These are phyloP conservation scores for Hemiprocne comata DNA, from an alignment of 2,113 vertebrate genomes.

Conservation along the genomic window DNA sequence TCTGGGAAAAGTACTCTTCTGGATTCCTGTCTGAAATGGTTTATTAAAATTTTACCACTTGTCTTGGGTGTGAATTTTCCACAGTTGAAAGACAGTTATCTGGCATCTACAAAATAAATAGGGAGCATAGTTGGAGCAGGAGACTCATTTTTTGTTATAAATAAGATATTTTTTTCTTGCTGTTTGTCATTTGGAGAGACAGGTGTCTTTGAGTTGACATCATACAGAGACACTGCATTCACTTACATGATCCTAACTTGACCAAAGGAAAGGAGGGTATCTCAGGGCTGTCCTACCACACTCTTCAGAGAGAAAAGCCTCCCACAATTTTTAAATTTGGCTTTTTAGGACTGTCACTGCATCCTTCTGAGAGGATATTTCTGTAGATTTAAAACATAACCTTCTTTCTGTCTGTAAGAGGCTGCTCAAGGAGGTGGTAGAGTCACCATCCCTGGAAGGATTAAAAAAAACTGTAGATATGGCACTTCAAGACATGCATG, in stretches of 20 bases:
- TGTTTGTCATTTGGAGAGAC: neutral
- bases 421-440: no score
- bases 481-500: no score
- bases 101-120: slow-evolving; percentile 9
- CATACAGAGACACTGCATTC: neutral
- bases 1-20: slow-evolving; percentile 1
- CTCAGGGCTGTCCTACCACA: neutral
- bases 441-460: no score
- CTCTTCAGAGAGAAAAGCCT: neutral
- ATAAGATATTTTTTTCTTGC: neutral
- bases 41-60: slow-evolving; percentile 36
- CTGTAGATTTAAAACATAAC: neutral
- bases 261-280: neutral
- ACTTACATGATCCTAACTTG: neutral
- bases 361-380: neutral
- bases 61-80: slow-evolving; percentile 50
- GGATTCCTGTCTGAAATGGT: neutral
- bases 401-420: neutral
- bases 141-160: slow-evolving; percentile 1
- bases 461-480: no score
- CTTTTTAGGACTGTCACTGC: neutral
- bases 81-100: slow-evolving; percentile 24
- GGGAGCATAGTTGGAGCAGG: neutral
- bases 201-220: neutral
- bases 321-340: neutral